phyloP scores from a whole-genome alignment of 2,888 invertebrate species.

The Rhamnusium bicolor region DNA sequence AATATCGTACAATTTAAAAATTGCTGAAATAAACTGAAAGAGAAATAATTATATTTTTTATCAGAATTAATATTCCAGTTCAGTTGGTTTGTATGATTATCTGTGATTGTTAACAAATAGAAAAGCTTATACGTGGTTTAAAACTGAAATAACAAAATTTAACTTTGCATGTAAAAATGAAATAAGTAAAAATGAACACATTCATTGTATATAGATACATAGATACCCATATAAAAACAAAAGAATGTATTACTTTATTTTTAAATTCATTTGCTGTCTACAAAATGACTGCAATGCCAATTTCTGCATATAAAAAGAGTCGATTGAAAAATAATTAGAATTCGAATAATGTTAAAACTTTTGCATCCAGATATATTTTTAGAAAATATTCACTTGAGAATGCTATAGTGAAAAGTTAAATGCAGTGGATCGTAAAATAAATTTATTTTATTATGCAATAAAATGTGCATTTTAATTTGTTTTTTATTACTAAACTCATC shows the following conservation, averaged over 20 bases:
- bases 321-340: constrained; percentile 15
- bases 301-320: constrained; percentile 20
- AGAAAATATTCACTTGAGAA: constrained; percentile 11
- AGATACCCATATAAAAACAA: not conserved
- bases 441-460: constrained; percentile 14
- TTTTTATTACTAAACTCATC: not conserved
- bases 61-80: no score
- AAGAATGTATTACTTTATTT: constrained; percentile 25
- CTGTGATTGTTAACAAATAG: no score
- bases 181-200: no score
- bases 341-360: constrained; percentile 16
- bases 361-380: constrained; percentile 27
- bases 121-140: no score
- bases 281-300: constrained; percentile 18
- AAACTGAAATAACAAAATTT: no score
- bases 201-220: no score
- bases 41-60: no score
- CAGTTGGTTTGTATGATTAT: no score
- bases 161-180: no score
- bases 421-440: constrained; percentile 8
- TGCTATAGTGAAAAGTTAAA: not conserved
- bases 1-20: no score
- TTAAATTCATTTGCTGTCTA: constrained; percentile 13
- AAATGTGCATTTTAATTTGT: not conserved
- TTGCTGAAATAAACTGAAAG: no score